Evolutionary conservation across 2,797 vertebrate genomes (phyloP).

Genomic region (Neoniphon sammara): DNA sequence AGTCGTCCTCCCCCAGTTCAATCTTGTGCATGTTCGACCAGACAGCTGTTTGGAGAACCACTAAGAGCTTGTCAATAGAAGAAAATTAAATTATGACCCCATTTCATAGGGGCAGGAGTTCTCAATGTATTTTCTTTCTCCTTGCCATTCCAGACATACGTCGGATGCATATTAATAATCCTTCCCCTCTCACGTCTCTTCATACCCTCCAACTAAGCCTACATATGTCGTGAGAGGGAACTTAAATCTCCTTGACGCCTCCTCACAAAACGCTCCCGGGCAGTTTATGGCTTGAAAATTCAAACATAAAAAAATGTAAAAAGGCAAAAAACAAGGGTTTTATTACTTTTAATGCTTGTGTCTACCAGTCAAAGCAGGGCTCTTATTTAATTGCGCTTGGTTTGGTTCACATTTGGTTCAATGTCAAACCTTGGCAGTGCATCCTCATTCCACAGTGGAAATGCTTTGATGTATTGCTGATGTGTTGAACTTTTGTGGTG

Average conservation of each 20-base stretch:
- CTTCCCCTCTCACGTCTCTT: not conserved
- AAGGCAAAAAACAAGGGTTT: not conserved
- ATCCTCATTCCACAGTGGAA: not conserved
- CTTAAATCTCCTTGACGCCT: constrained; percentile 12
- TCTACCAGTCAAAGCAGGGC: not conserved
- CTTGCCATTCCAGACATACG: constrained; percentile 14
- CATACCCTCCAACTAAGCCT: not conserved
- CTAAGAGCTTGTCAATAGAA: constrained; percentile 59
- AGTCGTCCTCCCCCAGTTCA: constrained; percentile 3
- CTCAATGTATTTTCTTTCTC: constrained; percentile 23
- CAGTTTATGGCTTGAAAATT: not conserved
- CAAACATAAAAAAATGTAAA: not conserved
- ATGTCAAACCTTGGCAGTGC: not conserved
- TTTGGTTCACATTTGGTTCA: constrained; percentile 4
- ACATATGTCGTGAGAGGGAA: not conserved
- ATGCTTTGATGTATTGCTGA: not conserved
- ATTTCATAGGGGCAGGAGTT: constrained; percentile 55
- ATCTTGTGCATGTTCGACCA: constrained; percentile 24
- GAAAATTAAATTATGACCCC: constrained; percentile 70
- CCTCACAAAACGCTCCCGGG: not conserved
- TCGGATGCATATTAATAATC: constrained; percentile 23
- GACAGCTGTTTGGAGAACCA: constrained; percentile 34
- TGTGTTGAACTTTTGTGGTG: constrained; percentile 1
- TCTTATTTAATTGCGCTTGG: constrained; percentile 1
- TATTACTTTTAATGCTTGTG: not conserved